Conservation (phyloP, 2,888 invertebrate species). For the Oxycera nigricornis region DNA sequence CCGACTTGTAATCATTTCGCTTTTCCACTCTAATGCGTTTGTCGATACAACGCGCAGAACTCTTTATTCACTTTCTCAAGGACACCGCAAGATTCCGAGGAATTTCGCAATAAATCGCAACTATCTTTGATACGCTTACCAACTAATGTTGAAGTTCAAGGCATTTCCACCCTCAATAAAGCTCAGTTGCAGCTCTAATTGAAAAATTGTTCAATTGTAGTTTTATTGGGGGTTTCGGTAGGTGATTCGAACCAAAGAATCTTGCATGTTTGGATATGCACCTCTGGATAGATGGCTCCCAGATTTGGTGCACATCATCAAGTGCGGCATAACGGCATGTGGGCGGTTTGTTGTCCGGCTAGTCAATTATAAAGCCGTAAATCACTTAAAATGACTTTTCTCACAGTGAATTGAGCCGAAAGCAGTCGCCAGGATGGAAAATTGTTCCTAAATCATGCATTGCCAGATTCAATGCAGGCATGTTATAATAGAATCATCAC, state of each 20-base stretch:
- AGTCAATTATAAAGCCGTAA: constrained; percentile 26
- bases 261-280: neutral
- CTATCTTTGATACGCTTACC: too few species aligned
- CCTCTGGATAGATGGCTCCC: neutral
- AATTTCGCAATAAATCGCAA: too few species aligned
- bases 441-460: neutral
- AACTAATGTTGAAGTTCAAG: neutral
- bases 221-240: constrained; percentile 14
- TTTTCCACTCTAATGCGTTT: too few species aligned
- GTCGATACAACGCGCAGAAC: too few species aligned
- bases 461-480: neutral
- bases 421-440: neutral
- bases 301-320: neutral
- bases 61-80: too few species aligned
- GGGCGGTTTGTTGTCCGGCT: constrained; percentile 23
- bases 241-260: constrained; percentile 4
- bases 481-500: neutral
- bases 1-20: too few species aligned
- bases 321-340: neutral
- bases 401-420: neutral
- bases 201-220: constrained; percentile 28
- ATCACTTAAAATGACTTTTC: constrained; percentile 14
- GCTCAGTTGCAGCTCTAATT: neutral
- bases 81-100: too few species aligned
- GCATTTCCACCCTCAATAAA: neutral